Base-by-base conservation (phyloP, 2,797 vertebrate species). In the Xiphophorus birchmanni region DNA sequence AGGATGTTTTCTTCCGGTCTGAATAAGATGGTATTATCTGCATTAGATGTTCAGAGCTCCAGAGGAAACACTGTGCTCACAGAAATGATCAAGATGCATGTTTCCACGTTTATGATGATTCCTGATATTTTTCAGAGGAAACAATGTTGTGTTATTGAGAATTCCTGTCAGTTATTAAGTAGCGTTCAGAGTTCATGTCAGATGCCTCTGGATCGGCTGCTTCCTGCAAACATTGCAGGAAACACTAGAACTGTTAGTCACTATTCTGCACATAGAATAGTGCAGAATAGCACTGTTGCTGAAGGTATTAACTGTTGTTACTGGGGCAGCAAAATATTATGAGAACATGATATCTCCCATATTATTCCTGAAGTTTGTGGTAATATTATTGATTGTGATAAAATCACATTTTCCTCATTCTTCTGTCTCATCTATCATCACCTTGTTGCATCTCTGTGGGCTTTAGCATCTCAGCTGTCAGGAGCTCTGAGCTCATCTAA, bases 1-100 rank as follows among this genome's bases (percentile, higher is more conserved):
- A 76, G 79, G 67, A 72, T 87, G 87, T 85, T 89, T 79, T 83
- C 81, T 86, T 87, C 84, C 81, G 86, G 74, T 84, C 74, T 88
- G 78, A 84, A 84, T 76, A 79, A 86, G 78, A 67, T 79, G 75
- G 32, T 52, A 48, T 54, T 80, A 79, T 84, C 73, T 75, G 45
- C 58, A 73, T 75, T 50, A 65, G 65, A 78, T 40, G 21, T 75
- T 26, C 63, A 85, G 75, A 74, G 7, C 10, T 17, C 0, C 37
- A 73, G 75, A 72, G 35, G 23, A 48, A 78, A 83, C 71, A 60
- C 45, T 60, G n/a, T 29, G 56, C 48, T 67, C 13, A 40, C 35
- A 40, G 32, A 81, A 75, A 78, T 72, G 0, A 79, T 26, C 73
- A 44, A 32, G 73, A 75, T 69, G 21, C 8, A n/a, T 44, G 40